Percentiles rank a stretch among this genome's conserved stretches.
Conservation (phyloP, 92 coral and sea anemone species). For the Bergia sp. region DNA sequence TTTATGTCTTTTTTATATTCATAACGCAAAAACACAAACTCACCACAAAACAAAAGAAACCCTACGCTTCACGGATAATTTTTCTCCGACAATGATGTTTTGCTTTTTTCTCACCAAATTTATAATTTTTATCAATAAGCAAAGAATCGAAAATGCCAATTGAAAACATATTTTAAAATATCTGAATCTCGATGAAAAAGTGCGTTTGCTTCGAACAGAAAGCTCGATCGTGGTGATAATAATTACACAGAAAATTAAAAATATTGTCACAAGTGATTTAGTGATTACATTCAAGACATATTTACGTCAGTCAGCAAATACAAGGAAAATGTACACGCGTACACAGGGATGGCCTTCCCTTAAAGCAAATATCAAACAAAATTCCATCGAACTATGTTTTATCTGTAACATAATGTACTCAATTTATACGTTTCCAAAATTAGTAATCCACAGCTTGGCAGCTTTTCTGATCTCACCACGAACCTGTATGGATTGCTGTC, state of each 20-base stretch:
- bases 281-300: not conserved
- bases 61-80: not conserved
- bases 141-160: not conserved
- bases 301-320: not conserved
- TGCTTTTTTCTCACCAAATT: not conserved
- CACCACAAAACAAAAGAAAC: not conserved
- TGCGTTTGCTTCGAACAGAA: not conserved
- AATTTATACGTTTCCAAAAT: slow-evolving; percentile 17
- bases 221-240: not conserved
- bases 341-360: not conserved
- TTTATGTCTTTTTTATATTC: not conserved
- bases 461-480: not conserved
- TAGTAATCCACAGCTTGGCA: slow-evolving; percentile 3
- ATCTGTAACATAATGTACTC: not conserved
- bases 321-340: not conserved
- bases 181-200: not conserved
- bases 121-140: not conserved
- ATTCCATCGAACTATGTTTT: not conserved
- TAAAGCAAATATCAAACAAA: not conserved
- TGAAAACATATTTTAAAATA: not conserved
- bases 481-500: slow-evolving; percentile 98
- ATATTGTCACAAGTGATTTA: slow-evolving; percentile 3
- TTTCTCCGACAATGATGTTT: not conserved
- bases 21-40: slow-evolving; percentile 6
- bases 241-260: not conserved